Conservation (phyloP, 2,888 invertebrate species). For the Aphidoletes aphidimyza region DNA sequence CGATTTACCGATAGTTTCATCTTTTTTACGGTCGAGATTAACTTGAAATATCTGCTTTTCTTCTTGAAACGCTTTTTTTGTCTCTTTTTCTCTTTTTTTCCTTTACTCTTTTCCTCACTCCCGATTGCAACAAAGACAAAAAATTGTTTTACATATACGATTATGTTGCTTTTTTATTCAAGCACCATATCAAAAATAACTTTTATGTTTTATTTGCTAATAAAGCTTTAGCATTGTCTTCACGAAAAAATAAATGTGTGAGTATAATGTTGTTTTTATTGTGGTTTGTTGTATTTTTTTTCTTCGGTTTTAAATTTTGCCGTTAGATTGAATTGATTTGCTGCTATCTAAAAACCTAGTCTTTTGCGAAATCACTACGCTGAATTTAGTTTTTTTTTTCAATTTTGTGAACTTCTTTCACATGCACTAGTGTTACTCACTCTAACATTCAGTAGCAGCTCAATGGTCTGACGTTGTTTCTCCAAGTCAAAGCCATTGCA, state of each 20-base stretch:
- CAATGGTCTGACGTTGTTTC: slow-evolving; percentile 25
- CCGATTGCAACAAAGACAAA: neutral
- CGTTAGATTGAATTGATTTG: no score
- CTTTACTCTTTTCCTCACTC: neutral
- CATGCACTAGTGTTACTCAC: neutral
- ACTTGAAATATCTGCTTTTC: no score
- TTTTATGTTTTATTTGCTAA: no score
- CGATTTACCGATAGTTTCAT: neutral
- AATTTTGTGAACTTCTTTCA: neutral
- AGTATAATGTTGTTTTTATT: no score
- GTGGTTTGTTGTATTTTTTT: no score
- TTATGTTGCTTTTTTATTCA: neutral
- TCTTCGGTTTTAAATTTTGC: neutral
- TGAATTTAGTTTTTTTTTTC: neutral
- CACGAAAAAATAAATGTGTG: no score
- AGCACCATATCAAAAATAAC: neutral
- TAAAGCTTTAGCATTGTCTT: no score
- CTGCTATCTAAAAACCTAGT: no score
- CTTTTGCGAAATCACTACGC: neutral
- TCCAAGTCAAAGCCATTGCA: neutral
- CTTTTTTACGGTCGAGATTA: neutral
- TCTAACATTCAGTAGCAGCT: neutral
- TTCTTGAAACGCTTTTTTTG: no score
- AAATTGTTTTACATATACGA: neutral
- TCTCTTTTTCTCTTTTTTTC: neutral